These are phyloP conservation scores for Ernsta delagoae DNA, from an alignment of 2,888 invertebrate species.

Conservation along the genomic window DNA sequence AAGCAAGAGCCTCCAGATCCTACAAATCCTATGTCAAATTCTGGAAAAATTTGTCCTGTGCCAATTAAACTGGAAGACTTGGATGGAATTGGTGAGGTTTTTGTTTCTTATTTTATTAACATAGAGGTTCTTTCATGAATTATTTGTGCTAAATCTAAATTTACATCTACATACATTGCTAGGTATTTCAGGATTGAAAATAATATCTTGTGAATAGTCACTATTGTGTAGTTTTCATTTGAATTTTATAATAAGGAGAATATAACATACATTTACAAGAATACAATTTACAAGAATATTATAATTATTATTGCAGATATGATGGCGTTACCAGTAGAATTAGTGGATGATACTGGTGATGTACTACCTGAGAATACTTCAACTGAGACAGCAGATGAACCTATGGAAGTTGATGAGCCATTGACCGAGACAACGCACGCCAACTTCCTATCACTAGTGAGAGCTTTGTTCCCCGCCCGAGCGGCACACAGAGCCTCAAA, in stretches of 20 bases:
- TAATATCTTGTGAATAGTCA: too few species aligned
- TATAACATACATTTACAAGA: too few species aligned
- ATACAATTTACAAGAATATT: too few species aligned
- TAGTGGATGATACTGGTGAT: conserved; percentile 86
- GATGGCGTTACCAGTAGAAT: conserved; percentile 91
- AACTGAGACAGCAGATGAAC: conserved; percentile 49
- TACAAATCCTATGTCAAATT: conserved; percentile 51
- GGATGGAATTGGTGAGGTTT: conserved; percentile 75
- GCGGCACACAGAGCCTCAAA: conserved; percentile 93
- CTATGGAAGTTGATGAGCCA: conserved; percentile 61
- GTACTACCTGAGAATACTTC: conserved; percentile 63
- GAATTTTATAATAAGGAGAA: too few species aligned
- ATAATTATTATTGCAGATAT: conserved; percentile 80
- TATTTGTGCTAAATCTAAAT: too few species aligned
- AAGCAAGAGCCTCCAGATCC: conserved; percentile 71
- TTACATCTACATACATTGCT: too few species aligned
- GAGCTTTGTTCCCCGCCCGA: conserved; percentile 94
- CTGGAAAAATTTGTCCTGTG: conserved; percentile 61
- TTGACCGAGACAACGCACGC: conserved; percentile 93
- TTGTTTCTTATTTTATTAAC: neutral
- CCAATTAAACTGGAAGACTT: conserved; percentile 79
- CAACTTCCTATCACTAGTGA: conserved; percentile 94
- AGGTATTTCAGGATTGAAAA: too few species aligned
- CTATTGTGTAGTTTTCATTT: too few species aligned
- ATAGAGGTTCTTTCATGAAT: too few species aligned